phyloP scores from a whole-genome alignment of 2,797 vertebrate genomes.

The Argyrosomus regius region DNA sequence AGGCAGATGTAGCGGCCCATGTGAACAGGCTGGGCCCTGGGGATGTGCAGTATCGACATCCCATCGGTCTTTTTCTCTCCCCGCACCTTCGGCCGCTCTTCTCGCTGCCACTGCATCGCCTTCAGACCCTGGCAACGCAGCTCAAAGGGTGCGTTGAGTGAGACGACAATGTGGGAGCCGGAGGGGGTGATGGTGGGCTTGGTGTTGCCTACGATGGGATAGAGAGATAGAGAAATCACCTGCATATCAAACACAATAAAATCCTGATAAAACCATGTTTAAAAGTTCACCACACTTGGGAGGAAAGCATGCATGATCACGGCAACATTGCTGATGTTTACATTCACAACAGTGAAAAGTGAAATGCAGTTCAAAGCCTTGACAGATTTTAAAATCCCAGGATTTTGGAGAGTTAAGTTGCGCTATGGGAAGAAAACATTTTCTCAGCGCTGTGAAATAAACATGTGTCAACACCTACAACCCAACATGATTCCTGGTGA shows the following conservation, averaged over 20 bases:
- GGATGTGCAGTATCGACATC: constrained; percentile 61
- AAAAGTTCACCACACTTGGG: background rate
- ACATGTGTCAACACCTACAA: constrained; percentile 1
- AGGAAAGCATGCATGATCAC: background rate
- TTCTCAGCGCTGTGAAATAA: constrained; percentile 2
- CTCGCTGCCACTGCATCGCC: constrained; percentile 88
- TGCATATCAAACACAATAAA: background rate
- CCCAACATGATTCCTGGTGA: background rate
- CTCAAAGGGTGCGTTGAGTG: constrained; percentile 80
- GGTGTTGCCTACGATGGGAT: constrained; percentile 71
- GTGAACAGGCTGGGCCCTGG: constrained; percentile 76
- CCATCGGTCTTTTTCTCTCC: constrained; percentile 59
- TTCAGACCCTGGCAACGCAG: constrained; percentile 85
- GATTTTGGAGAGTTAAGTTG: background rate
- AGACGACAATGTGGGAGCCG: constrained; percentile 81
- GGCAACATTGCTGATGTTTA: background rate
- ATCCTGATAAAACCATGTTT: background rate
- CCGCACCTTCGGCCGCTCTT: constrained; percentile 75
- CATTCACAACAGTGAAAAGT: background rate
- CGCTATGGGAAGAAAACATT: background rate
- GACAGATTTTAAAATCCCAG: too few relatives aligned
- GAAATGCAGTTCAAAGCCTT: background rate
- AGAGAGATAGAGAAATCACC: background rate
- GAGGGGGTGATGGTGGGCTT: constrained; percentile 82
- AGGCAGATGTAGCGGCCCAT: constrained; percentile 91